Evolutionary conservation across 2,113 vertebrate genomes (phyloP).

Genomic region (Melanerpes aurifrons): DNA sequence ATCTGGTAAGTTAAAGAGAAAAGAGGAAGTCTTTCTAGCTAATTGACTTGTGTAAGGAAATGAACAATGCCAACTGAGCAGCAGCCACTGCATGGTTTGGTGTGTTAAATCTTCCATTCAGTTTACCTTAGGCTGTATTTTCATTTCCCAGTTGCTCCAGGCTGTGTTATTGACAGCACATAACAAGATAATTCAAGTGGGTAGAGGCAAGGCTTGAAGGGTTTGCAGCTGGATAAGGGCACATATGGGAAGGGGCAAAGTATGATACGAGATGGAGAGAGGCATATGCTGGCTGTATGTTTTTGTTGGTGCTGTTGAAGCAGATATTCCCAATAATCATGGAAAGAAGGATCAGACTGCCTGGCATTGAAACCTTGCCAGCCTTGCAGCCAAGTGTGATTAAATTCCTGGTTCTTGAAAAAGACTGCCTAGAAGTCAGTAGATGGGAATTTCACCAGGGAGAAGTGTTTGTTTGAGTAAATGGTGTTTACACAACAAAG

Average conservation of each 20-base stretch:
- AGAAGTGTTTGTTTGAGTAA: constrained; percentile 23
- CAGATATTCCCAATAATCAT: constrained; percentile 33
- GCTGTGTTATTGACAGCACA: constrained; percentile 12
- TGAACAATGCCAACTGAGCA: constrained; percentile 22
- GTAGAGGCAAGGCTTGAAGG: constrained; percentile 23
- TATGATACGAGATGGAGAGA: not conserved
- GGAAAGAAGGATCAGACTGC: constrained; percentile 29
- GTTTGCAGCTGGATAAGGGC: constrained; percentile 49
- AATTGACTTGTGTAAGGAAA: constrained; percentile 21
- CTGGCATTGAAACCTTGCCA: constrained; percentile 40
- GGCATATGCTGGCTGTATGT: not conserved
- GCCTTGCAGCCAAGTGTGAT: not conserved
- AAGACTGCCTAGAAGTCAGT: constrained; percentile 11
- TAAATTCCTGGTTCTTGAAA: constrained; percentile 31
- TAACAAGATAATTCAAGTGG: constrained; percentile 17
- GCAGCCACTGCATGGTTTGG: not conserved
- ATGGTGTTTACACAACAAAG: constrained; percentile 45
- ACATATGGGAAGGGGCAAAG: not conserved
- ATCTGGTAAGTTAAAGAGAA: constrained; percentile 32
- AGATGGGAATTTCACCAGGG: constrained; percentile 19
- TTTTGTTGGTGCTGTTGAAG: not conserved
- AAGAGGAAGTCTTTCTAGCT: not conserved
- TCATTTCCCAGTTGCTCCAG: constrained; percentile 41
- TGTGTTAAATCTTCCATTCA: not conserved
- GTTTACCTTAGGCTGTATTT: constrained; percentile 17